A percentile compares a stretch with the other conserved stretches of the same genome.
These are phyloP conservation scores for Orthosia cruda DNA, from an alignment of 2,888 invertebrate genomes.

Conservation along the genomic window DNA sequence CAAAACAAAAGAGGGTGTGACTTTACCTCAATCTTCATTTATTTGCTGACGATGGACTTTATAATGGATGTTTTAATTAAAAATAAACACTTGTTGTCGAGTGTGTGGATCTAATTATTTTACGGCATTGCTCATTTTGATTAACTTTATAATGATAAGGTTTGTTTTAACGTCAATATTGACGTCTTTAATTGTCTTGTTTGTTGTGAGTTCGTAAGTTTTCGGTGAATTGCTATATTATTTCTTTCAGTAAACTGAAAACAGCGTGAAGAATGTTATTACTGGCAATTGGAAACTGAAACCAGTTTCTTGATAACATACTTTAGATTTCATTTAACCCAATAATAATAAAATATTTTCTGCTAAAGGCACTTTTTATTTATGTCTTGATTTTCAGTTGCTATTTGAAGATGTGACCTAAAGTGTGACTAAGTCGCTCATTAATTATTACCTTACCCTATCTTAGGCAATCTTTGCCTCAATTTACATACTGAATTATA, in stretches of 20 bases:
- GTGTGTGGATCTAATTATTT: conserved; percentile 36
- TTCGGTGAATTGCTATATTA: background rate
- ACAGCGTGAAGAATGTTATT: background rate
- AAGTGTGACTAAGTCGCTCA: background rate
- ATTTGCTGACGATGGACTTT: conserved; percentile 71
- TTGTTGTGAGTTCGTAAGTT: conserved; percentile 19
- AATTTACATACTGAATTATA: no score
- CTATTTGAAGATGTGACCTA: no score
- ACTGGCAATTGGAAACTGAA: no score
- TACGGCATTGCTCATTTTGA: conserved; percentile 35
- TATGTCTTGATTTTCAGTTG: no score
- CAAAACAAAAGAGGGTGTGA: conserved; percentile 69
- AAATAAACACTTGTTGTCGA: conserved; percentile 47
- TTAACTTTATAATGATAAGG: conserved; percentile 20
- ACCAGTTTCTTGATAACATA: background rate
- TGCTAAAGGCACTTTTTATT: background rate
- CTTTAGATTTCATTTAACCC: background rate
- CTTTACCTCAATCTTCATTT: conserved; percentile 80
- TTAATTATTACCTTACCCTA: no score
- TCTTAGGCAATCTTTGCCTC: no score
- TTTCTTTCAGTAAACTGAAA: background rate
- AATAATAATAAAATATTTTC: no score
- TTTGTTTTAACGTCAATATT: conserved; percentile 30
- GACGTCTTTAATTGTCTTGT: conserved; percentile 17
- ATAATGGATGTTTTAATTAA: conserved; percentile 59